Conservation (phyloP, 2,888 invertebrate genomes). For the Ceriagrion tenellum region DNA sequence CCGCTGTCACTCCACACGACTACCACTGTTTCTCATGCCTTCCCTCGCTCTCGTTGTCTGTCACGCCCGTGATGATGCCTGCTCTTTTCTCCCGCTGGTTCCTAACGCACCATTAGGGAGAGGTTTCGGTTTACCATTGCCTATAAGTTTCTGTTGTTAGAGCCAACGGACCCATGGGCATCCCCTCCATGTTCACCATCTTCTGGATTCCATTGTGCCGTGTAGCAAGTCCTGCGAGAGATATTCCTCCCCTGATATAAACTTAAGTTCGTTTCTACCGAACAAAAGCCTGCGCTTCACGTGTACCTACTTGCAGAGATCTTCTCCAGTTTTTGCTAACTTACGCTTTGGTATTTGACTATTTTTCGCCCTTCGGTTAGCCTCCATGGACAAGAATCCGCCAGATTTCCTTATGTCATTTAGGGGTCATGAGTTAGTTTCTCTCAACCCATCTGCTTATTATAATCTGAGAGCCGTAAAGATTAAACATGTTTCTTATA, state of each 20-base stretch:
- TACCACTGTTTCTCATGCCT: not conserved
- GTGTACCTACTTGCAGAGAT: no score
- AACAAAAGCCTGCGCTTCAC: no score
- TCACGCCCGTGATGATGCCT: not conserved
- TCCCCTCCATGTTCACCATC: not conserved
- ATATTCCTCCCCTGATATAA: not conserved
- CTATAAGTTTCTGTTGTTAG: not conserved
- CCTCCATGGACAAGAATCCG: no score
- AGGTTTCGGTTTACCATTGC: not conserved
- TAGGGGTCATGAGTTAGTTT: no score
- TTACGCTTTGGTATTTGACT: no score
- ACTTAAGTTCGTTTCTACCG: no score
- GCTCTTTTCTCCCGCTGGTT: not conserved
- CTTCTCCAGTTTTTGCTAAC: no score
- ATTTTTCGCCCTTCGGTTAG: no score
- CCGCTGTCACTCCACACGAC: not conserved
- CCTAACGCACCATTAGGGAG: not conserved
- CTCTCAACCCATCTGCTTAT: no score
- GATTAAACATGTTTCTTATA: no score
- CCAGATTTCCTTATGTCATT: no score
- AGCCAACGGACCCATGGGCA: not conserved
- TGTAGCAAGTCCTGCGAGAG: not conserved
- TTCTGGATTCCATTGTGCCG: not conserved
- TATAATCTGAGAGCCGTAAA: no score
- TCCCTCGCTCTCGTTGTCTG: slow-evolving; percentile 4